Percentiles rank a stretch among this genome's conserved stretches.
These are phyloP conservation scores for Schizothorax lantsangensis DNA, from an alignment of 2,797 vertebrate genomes.

Conservation along the genomic window DNA sequence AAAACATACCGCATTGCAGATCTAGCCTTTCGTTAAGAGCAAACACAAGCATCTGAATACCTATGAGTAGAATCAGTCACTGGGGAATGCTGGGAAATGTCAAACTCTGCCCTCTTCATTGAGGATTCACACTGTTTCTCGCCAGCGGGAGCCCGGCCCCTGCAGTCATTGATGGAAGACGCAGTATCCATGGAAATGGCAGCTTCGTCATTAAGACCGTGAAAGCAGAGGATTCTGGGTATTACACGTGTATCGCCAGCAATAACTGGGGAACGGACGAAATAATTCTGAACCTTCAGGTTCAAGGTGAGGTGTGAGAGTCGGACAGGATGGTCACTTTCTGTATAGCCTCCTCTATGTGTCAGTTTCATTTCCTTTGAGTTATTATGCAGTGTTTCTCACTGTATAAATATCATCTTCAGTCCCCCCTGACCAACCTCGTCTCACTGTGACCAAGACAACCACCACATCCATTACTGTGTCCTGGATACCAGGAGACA, in stretches of 20 bases:
- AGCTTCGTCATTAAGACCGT: constrained; percentile 96
- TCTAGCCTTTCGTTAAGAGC: not conserved
- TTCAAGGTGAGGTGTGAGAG: constrained; percentile 85
- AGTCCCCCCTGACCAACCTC: constrained; percentile 99
- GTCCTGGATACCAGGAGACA: constrained; percentile 98
- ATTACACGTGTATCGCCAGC: constrained; percentile 93
- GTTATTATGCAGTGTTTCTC: not conserved
- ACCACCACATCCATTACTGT: constrained; percentile 96
- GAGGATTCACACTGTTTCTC: constrained; percentile 56
- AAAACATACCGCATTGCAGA: not conserved
- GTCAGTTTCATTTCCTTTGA: not conserved
- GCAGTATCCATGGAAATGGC: constrained; percentile 92
- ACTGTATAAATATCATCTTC: constrained; percentile 38
- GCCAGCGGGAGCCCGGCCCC: constrained; percentile 93
- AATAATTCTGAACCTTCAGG: constrained; percentile 93
- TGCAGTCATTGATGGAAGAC: constrained; percentile 91
- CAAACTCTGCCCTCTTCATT: constrained; percentile 38
- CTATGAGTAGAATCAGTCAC: constrained; percentile 23
- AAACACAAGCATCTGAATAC: constrained; percentile 17
- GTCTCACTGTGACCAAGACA: constrained; percentile 97
- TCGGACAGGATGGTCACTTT: no score
- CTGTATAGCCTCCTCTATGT: not conserved
- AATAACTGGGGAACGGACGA: constrained; percentile 97
- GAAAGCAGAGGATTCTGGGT: constrained; percentile 97
- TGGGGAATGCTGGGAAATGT: constrained; percentile 45